phyloP scores from a whole-genome alignment of 2,888 invertebrate species.

The Tinea trinotella region DNA sequence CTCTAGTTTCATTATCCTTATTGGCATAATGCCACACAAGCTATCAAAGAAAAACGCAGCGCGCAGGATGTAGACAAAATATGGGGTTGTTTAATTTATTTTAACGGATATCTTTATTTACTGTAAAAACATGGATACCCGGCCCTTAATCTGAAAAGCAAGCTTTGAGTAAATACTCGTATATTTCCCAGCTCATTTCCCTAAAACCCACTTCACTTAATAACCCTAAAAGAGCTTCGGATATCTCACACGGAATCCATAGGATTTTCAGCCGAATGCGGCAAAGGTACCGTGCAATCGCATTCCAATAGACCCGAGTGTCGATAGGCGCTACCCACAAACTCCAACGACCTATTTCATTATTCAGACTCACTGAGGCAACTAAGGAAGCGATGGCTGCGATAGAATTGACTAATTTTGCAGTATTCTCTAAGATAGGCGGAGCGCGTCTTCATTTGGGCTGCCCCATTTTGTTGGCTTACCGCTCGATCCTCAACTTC shows the following conservation, averaged over 20 bases:
- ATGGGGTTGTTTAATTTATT: slow-evolving; percentile 54
- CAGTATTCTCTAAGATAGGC: slow-evolving; percentile 46
- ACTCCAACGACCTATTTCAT: slow-evolving; percentile 63
- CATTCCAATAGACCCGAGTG: slow-evolving; percentile 41
- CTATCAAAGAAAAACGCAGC: slow-evolving; percentile 36
- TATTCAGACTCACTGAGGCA: slow-evolving; percentile 55
- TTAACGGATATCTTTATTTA: slow-evolving; percentile 51
- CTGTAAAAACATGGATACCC: slow-evolving; percentile 49
- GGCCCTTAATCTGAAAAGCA: slow-evolving; percentile 32
- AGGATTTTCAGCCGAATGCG: slow-evolving; percentile 48
- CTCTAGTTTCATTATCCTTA: slow-evolving; percentile 44
- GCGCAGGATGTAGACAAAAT: slow-evolving; percentile 42
- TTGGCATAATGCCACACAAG: slow-evolving; percentile 50
- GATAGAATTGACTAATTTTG: slow-evolving; percentile 67
- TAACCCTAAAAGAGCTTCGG: slow-evolving; percentile 61
- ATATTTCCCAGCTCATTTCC: slow-evolving; percentile 58
- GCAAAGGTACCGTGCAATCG: slow-evolving; percentile 36
- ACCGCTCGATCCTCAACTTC: slow-evolving; percentile 47
- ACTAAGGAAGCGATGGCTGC: slow-evolving; percentile 42
- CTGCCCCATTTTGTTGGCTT: slow-evolving; percentile 51
- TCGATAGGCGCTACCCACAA: slow-evolving; percentile 47
- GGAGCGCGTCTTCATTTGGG: slow-evolving; percentile 53
- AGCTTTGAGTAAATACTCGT: slow-evolving; percentile 41
- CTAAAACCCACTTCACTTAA: slow-evolving; percentile 67
- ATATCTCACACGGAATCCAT: slow-evolving; percentile 63